Base-by-base conservation (phyloP, 2,113 vertebrate genomes). In the Neolamprologus sp. region DNA sequence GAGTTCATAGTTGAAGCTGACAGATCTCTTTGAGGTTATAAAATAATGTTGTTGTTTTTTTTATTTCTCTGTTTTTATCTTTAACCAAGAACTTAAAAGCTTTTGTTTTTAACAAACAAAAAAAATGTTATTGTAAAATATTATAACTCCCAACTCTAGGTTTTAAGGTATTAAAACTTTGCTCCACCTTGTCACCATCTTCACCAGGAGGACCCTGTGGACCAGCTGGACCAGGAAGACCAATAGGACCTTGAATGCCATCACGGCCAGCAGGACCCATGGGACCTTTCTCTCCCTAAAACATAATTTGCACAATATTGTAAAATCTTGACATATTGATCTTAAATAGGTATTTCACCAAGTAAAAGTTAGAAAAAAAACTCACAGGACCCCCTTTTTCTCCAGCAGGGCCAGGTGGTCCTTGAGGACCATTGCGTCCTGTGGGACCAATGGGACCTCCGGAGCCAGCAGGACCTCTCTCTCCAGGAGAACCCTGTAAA, bases 181-280 rank as follows among this genome's bases (percentile, higher is more conserved):
- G 63, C 63, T 87, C n/a, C 49, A 99, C 98, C 98, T 99, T 99
- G 95, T 99, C 99, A 82, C 99, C 99, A 0, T 99, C 99, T 93
- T 99, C 99, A 95, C 99, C 99, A 1, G 99, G 98, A 82, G 97
- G 97, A 14, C 99, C 99, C n/a, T 98, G 98, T 37, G 99, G 98
- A 71, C 99, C 99, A 5, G 97, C 98, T 26, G 98, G 96, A 53
- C 99, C 99, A 2, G 99, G 98, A 83, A 99, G 97, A 85, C 98
- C 99, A 45, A 98, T 98, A 2, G 98, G 98, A 60, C 98, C 99
- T 94, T 99, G 99, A n/a, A 99, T 96, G 19, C 99, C 99, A 91
- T 99, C 99, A 81, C 98, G 97, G 14, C 99, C 99, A 28, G 99
- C 98, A 1, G 99, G 98, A 53, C 99, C 99, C 51, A 97, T 95